Base-by-base conservation (phyloP, 2,113 vertebrate genomes). In the Bujurquina vittata region DNA sequence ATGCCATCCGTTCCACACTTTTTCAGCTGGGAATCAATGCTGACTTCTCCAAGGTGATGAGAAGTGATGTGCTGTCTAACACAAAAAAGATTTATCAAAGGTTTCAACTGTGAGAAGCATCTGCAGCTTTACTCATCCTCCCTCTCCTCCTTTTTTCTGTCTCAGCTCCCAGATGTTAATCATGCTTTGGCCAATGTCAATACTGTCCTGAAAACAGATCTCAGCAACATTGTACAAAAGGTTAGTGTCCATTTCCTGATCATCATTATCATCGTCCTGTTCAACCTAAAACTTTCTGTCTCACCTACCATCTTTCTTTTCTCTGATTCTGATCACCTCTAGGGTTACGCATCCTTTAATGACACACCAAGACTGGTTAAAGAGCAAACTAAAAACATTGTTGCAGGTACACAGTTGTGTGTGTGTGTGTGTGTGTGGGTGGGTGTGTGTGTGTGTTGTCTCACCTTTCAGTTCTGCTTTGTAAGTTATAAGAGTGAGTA, bases 311-410 rank as follows among this genome's bases (percentile, higher is more conserved):
- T 49, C 23, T 73, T 69, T 62, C 37, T 10, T 1, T 46, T 15
- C 55, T 43, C 33, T 75, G 52, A 55, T 23, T 80, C 31, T 78
- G 40, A 79, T n/a, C 75, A 80, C 82, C 77, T 94, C 77, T 90
- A 99, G 98, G 97, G 97, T 56, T 97, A 98, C 89, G 87, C 92
- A 17, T 95, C 96, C 57, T 96, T 99, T 90, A 97, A 98, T 56
- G 93, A 96, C 83, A 98, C 98, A 49, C 97, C 97, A 31, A 92
- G 89, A 83, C 88, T 96, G 87, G 96, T 99, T 26, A 92, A 96
- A 81, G 96, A 96, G 59, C 97, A 99, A 91, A 98, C 97, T 8
- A 93, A 49, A 85, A 93, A 92, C 26, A 85, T 97, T 72, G 78
- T 96, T 29, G 62, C 95, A 92, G 97, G 98, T 99, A 89, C 95